Conservation (phyloP, 2,113 vertebrate genomes). For the Bombycilla garrulus region DNA sequence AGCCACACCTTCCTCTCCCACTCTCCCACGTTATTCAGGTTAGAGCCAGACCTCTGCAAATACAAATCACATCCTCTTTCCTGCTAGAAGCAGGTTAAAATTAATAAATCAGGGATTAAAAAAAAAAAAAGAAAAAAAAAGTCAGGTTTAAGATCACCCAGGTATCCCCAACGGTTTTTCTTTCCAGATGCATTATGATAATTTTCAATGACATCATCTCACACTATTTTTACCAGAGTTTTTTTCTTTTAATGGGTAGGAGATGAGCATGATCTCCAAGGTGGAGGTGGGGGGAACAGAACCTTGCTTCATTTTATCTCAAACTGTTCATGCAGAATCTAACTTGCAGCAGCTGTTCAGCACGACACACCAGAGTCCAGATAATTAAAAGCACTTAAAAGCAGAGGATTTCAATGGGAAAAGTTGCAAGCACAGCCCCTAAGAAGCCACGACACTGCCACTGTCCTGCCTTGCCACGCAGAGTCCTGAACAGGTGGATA, state of each 20-base stretch:
- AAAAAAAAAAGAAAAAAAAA: not conserved
- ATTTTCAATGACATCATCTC: slow-evolving; percentile 47
- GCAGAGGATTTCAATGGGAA: not conserved
- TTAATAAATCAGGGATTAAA: slow-evolving; percentile 13
- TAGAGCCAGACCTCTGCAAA: not conserved
- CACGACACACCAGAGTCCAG: not conserved
- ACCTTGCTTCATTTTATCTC: not conserved
- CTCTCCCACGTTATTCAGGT: not conserved
- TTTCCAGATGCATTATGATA: slow-evolving; percentile 49
- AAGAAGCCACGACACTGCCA: not conserved
- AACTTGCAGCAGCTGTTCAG: not conserved
- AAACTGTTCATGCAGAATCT: not conserved
- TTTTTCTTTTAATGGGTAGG: not conserved
- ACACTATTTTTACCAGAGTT: slow-evolving; percentile 10
- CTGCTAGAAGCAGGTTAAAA: slow-evolving; percentile 14
- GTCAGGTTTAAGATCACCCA: not conserved
- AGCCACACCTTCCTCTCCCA: not conserved
- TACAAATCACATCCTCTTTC: not conserved
- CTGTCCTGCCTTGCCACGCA: not conserved
- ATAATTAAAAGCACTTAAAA: not conserved
- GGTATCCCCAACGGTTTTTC: slow-evolving; percentile 6
- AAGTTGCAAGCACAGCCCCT: not conserved
- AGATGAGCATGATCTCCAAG: not conserved
- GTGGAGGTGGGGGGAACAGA: not conserved
- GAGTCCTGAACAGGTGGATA: not conserved